Evolutionary conservation across 1,140 invertebrate genomes (phyloP).

Genomic region (Chelonus insularis): DNA sequence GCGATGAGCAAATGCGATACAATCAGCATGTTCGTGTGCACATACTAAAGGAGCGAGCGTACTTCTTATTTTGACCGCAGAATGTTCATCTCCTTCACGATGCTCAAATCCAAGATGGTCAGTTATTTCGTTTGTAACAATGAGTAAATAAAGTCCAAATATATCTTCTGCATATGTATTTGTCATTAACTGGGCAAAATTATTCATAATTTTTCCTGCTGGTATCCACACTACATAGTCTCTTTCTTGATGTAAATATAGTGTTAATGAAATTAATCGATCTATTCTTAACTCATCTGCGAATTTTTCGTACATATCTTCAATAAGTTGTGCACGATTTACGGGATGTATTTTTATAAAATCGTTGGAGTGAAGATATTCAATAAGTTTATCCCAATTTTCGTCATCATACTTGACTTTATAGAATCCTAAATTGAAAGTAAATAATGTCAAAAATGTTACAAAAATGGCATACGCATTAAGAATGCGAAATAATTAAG

Average conservation of each 20-base stretch:
- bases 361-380: neutral
- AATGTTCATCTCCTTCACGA: conserved; percentile 5
- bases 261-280: neutral
- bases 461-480: no score
- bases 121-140: neutral
- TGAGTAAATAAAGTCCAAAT: neutral
- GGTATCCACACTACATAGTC: conserved; percentile 6
- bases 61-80: neutral
- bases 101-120: conserved; percentile 5
- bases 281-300: neutral
- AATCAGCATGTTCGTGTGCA: neutral
- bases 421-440: neutral
- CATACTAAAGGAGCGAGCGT: neutral
- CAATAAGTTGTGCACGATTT: conserved; percentile 6
- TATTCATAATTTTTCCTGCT: neutral
- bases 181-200: neutral
- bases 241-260: conserved; percentile 8
- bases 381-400: neutral
- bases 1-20: neutral
- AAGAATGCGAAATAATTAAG: neutral
- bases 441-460: neutral
- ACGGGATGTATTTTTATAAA: neutral
- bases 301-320: neutral
- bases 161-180: conserved; percentile 4
- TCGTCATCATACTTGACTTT: conserved; percentile 5